Base-by-base conservation (phyloP, 2,888 invertebrate species). In the Nasonovia ribisnigri region DNA sequence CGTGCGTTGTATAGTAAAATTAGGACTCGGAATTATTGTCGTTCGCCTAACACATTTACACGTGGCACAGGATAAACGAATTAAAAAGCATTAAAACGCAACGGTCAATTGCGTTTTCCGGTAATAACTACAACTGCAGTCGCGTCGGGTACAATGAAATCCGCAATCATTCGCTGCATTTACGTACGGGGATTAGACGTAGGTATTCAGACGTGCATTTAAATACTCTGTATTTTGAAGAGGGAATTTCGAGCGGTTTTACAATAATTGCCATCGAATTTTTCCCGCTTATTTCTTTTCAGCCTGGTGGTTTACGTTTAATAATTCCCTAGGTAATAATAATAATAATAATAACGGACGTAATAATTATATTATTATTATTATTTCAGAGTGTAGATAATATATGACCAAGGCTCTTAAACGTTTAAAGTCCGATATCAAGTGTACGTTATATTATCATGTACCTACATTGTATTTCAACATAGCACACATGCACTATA, bases 101-200 rank as follows among this genome's bases (percentile, higher is more conserved):
- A 90, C 48, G 90, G 90, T 90, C 46, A 60, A 89, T 89, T 60
- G 43, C 89, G 43, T 90, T 67, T 67, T n/a, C 24, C 90, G 11
- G n/a, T 24, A 46, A 67, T 90, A 67, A 90, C 89, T 36, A 24
- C 16, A 16, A 16, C 77, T 43, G 60, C 57, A 26, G 13, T 43
- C 57, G 42, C 77, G 26, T 57, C 43, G 29, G 29, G 5, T 13
- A 60, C 89, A 29, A 43, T 46, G 57, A 60, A 89, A 43, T 51
- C 3, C 43, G 43, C 42, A 89, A 91, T 84, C 36, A 91, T 84
- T 29, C 10, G 36, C 29, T 26, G 77, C 42, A 36, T 91, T 60
- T 46, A 36, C 46, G 24, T 43, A 42, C 84, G 11, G 16, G 36
- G 77, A 77, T 77, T 77, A 77, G 77, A 42, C 77, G 20, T 77